A percentile compares a stretch with the other conserved stretches of the same genome.
These are phyloP conservation scores for Lacerta agilis DNA, from an alignment of 2,797 vertebrate genomes.

Conservation along the genomic window DNA sequence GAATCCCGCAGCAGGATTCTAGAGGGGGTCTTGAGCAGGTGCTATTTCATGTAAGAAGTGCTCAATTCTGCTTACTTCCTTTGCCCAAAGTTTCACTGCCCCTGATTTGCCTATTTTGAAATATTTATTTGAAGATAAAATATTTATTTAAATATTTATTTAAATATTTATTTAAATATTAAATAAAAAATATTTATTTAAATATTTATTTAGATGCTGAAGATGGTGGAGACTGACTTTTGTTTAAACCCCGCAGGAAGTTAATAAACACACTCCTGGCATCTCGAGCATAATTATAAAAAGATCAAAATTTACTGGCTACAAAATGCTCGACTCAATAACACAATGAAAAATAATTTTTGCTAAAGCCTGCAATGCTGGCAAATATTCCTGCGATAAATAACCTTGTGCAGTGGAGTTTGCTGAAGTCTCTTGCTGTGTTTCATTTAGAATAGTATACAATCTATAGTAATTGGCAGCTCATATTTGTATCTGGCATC, in stretches of 20 bases:
- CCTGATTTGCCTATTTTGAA: not conserved
- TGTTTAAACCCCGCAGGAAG: not conserved
- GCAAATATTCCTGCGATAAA: constrained; percentile 24
- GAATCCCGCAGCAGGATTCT: not conserved
- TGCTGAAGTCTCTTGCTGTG: constrained; percentile 39
- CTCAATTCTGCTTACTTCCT: not conserved
- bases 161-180: no score
- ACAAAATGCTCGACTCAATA: not conserved
- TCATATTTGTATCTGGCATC: constrained; percentile 30
- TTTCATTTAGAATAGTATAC: constrained; percentile 41
- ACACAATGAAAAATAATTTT: not conserved
- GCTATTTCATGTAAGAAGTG: not conserved
- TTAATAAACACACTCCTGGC: not conserved
- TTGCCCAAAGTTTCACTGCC: not conserved
- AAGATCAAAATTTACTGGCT: constrained; percentile 13
- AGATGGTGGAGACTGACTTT: not conserved
- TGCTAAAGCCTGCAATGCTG: constrained; percentile 11
- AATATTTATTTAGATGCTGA: no score
- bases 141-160: no score
- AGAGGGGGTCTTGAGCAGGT: not conserved
- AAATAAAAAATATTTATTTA: no score
- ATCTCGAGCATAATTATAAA: not conserved
- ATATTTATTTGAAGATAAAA: constrained; percentile 10
- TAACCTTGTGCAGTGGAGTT: constrained; percentile 24
- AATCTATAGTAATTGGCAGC: constrained; percentile 43